Base-by-base conservation (phyloP, 2,113 vertebrate genomes). In the Hylia prasina region DNA sequence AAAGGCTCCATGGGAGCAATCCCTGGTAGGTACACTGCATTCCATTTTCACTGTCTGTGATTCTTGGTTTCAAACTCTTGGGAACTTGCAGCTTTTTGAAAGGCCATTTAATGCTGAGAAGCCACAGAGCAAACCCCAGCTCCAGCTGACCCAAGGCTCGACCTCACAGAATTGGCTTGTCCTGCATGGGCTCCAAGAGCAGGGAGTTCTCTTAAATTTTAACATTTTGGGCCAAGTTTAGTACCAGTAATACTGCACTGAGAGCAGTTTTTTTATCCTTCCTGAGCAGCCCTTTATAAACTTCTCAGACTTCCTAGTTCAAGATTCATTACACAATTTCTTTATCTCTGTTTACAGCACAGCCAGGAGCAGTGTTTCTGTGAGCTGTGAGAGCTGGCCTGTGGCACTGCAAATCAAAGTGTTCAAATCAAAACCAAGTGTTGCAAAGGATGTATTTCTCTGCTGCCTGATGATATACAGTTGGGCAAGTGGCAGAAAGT, bases 1-100 rank as follows among this genome's bases (percentile, higher is more conserved):
- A 75, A 83, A 63, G 5, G 1, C 30, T 54, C 42, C 0, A 0
- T 3, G 13, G 21, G 25, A 35, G 6, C 11, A 33, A 33, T 13
- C 56, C 19, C 17, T 33, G 13, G 24, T 45, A 35, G 30, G 9
- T 35, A 27, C 2, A 1, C 11, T 82, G 33, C 14, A 22, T 25
- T 73, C 48, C 3, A 1, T 60, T 77, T 69, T 57, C 61, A 45
- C n/a, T 64, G 6, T 22, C 27, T 79, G 63, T 42, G 28, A 51
- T 45, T 73, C 63, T 25, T 18, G 2, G 22, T 61, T 93, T 72
- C 54, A 73, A 27, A 57, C n/a, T 69, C 71, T 24, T 31, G 39
- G 50, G 42, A 65, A 51, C 45, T 18, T 13, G 7, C 10, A 88
- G 44, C 16, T 40, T 57, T 56, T 64, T 39, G 58, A 78, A 84